Evolutionary conservation across 2,888 invertebrate species (phyloP), one percentile per base, ranked within the genome.

Genomic region (Neoascia interrupta): DNA sequence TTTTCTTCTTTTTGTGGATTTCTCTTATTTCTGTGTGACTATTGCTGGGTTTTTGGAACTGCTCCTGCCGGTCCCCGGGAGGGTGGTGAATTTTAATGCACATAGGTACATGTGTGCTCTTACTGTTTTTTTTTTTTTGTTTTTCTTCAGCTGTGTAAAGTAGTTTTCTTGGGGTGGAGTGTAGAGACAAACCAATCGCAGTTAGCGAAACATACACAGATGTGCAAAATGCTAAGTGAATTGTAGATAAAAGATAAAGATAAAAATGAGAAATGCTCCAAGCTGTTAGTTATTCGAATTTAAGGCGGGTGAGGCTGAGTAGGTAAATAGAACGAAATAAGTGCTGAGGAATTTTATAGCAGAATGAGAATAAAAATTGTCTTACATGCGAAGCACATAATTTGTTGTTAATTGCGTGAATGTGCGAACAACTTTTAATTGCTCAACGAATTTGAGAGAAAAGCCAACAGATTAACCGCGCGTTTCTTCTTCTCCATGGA

Each of bases 101-200:
- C 69, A 75, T 26, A 31, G 31, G n/a, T 31, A 5, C 31, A 2
- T 31, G 8, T 31, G 8, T 2, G 4, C 10, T 31, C 8, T 31
- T 4, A n/a, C n/a, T 31, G 3, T 5, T 1, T 56, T 34, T 31
- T 51, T 51, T 34, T 26, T 5, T 10, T 28, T 28, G 4, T 39
- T 47, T 31, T 26, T 43, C 10, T 45, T 31, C 31, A 1, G 5
- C 15, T n/a, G 28, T 34, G 28, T 21, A 5, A 18, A 34, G 36
- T 45, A 41, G 43, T 60, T 54, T 47, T 28, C 60, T 56, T 79
- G 61, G 79, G 79, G 79, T 79, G 79, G 79, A 79, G 73, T 79
- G 73, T 73, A 79, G 56, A 73, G 66, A 73, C 79, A 79, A 73
- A 73, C 79, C 79, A 79, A 79, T 79, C 61, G 79, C 79, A 79